Evolutionary conservation across 2,113 vertebrate genomes (phyloP), one percentile per base, ranked within the genome.

Genomic region (Echinops telfairi): DNA sequence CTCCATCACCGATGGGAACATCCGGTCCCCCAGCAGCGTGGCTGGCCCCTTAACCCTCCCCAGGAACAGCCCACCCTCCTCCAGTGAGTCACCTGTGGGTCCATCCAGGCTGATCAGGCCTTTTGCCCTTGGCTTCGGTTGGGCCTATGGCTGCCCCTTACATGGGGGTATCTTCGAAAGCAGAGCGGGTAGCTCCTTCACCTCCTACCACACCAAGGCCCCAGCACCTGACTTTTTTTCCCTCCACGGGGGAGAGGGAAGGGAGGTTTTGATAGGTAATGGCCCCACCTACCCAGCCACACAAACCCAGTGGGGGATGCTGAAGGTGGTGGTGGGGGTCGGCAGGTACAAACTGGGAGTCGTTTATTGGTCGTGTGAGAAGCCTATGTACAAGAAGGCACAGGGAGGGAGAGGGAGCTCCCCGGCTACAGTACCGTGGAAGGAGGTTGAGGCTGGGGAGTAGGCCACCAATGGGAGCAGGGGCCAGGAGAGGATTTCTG

Each of bases 381-480:
- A 96, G 96, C 96, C 92, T 94, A 92, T 95, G 27, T 96, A 97
- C 93, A 97, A 97, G 96, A 97, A 97, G 97, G 97, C 96, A 97
- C 95, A 2, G 94, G 95, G 90, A 29, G 40, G 76, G 78, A 79
- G 78, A 83, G 66, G 77, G 73, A 31, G 71, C 79, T 88, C 95
- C 94, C 95, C 88, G 82, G 90, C 83, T 97, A 95, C 96, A 97
- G 97, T 97, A 97, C 96, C 96, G 0, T 96, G 93, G 92, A 91
- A 58, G 53, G n/a, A 80, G 64, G 86, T 19, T 0, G 40, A 36
- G 64, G 43, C 17, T 33, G 78, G 73, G 31, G 53, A 85, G 15
- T 60, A 29, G 70, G 29, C 38, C 68, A 68, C 80, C 62, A 71
- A 31, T 29, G 1, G 29, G 83, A 71, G 9, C 64, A 16, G 76